Percentiles rank a stretch among this genome's conserved stretches.
These are phyloP conservation scores for Epinephelus coioides DNA, from an alignment of 2,797 vertebrate genomes.

Conservation along the genomic window DNA sequence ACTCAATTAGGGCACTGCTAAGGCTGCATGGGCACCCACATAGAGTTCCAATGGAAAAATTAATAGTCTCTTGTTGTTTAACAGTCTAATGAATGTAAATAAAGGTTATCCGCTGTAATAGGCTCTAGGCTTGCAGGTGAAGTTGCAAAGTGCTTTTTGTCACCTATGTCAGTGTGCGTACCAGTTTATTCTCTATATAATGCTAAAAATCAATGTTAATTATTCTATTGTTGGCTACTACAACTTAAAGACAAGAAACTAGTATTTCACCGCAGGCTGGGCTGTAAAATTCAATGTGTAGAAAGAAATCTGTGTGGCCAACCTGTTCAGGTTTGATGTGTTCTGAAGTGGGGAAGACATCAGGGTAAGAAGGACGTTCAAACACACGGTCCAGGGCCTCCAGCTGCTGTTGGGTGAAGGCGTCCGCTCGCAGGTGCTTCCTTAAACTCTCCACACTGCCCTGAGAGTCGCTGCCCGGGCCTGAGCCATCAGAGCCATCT, in stretches of 20 bases:
- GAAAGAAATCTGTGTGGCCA: constrained; percentile 50
- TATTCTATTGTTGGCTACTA: not conserved
- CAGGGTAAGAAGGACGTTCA: constrained; percentile 97
- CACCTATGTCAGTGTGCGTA: constrained; percentile 30
- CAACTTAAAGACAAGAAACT: not conserved
- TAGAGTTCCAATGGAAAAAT: constrained; percentile 96
- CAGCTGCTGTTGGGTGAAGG: constrained; percentile 99
- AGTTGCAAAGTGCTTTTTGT: constrained; percentile 65
- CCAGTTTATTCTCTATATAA: constrained; percentile 32
- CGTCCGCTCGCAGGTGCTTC: constrained; percentile 99
- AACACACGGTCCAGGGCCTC: constrained; percentile 99
- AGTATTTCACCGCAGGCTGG: not conserved
- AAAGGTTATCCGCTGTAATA: constrained; percentile 98
- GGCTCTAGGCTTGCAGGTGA: constrained; percentile 78
- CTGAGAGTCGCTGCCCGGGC: constrained; percentile 98
- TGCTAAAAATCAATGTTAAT: constrained; percentile 9
- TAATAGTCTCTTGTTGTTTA: constrained; percentile 99
- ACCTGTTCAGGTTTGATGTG: constrained; percentile 99
- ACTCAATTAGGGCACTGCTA: constrained; percentile 99
- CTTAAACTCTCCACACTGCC: constrained; percentile 99
- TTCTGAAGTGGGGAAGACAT: constrained; percentile 98
- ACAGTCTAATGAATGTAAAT: constrained; percentile 99
- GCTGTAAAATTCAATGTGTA: constrained; percentile 3
- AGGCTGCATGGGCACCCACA: constrained; percentile 96
- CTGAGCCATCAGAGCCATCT: constrained; percentile 98